Percentiles rank a stretch among this genome's conserved stretches.
Evolutionary conservation across 2,888 invertebrate genomes (phyloP).

Genomic region (Orchesella flavescens): DNA sequence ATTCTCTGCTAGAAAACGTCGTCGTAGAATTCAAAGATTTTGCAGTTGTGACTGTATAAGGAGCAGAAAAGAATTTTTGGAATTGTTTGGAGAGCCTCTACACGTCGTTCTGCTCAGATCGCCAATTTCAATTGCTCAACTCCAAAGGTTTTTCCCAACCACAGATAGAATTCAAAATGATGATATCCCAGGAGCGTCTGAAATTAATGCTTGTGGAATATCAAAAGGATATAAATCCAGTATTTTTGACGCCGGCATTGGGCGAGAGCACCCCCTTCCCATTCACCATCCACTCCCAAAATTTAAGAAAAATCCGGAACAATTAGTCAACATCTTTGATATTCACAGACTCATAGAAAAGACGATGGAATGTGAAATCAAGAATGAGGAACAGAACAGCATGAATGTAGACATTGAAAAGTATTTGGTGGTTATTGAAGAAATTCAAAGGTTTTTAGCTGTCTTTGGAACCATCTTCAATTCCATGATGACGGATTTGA

Average conservation of each 20-base stretch:
- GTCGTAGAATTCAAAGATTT: background rate
- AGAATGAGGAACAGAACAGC: background rate
- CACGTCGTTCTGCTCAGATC: slow-evolving; percentile 55
- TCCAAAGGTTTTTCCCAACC: slow-evolving; percentile 37
- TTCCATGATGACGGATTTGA: slow-evolving; percentile 43
- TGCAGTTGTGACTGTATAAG: slow-evolving; percentile 27
- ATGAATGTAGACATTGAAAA: slow-evolving; percentile 43
- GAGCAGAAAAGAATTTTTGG: slow-evolving; percentile 27
- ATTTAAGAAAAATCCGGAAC: slow-evolving; percentile 28
- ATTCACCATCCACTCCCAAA: slow-evolving; percentile 48
- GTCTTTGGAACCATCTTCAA: slow-evolving; percentile 40
- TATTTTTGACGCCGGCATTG: slow-evolving; percentile 60
- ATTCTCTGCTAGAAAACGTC: slow-evolving; percentile 14
- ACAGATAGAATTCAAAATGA: background rate
- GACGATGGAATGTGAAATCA: background rate
- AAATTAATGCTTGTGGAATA: slow-evolving; percentile 45
- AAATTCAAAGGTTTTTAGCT: slow-evolving; percentile 39
- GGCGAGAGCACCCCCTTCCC: slow-evolving; percentile 47
- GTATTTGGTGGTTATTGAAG: slow-evolving; percentile 26
- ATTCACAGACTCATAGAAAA: slow-evolving; percentile 32
- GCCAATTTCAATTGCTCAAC: slow-evolving; percentile 41
- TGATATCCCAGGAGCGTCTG: slow-evolving; percentile 4
- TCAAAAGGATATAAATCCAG: slow-evolving; percentile 54
- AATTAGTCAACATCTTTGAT: slow-evolving; percentile 42
- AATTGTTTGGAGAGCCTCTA: slow-evolving; percentile 52